A percentile compares a stretch with the other conserved stretches of the same genome.
Evolutionary conservation across 2,113 vertebrate species (phyloP).

Genomic region (Mormyrus iriodes): DNA sequence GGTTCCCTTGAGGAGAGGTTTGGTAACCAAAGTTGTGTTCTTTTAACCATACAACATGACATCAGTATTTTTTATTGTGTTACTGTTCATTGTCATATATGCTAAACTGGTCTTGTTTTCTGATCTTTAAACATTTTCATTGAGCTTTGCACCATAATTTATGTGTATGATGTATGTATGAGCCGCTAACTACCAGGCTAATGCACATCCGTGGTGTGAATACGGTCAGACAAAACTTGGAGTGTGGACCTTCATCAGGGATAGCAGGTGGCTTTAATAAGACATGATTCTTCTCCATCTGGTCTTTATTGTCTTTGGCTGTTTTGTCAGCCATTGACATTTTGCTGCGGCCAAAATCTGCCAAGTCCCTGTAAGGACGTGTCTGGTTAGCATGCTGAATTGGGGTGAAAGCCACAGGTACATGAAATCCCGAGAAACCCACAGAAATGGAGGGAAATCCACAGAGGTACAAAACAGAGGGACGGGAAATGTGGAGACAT

Average conservation of each 20-base stretch:
- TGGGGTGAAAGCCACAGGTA: not conserved
- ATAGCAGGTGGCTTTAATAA: slow-evolving; percentile 23
- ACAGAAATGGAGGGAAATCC: not conserved
- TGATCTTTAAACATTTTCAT: too few species aligned
- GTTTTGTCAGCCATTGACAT: not conserved
- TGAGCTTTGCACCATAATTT: not conserved
- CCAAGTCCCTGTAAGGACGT: not conserved
- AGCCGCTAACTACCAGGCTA: not conserved
- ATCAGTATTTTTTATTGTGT: too few species aligned
- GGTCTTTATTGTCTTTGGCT: not conserved
- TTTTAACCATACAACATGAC: too few species aligned
- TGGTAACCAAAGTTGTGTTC: not conserved
- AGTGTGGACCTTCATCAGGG: not conserved
- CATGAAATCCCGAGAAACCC: not conserved
- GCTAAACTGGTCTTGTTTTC: too few species aligned
- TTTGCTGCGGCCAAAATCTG: not conserved
- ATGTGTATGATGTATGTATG: not conserved
- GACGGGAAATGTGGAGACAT: not conserved
- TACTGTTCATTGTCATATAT: too few species aligned
- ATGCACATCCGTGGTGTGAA: not conserved
- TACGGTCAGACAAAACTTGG: not conserved
- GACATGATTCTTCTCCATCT: slow-evolving; percentile 10
- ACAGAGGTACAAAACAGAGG: not conserved
- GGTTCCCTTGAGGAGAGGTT: not conserved
- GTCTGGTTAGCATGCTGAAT: not conserved